Conservation (phyloP, 92 coral and sea anemone genomes). For the Porites lobata region DNA sequence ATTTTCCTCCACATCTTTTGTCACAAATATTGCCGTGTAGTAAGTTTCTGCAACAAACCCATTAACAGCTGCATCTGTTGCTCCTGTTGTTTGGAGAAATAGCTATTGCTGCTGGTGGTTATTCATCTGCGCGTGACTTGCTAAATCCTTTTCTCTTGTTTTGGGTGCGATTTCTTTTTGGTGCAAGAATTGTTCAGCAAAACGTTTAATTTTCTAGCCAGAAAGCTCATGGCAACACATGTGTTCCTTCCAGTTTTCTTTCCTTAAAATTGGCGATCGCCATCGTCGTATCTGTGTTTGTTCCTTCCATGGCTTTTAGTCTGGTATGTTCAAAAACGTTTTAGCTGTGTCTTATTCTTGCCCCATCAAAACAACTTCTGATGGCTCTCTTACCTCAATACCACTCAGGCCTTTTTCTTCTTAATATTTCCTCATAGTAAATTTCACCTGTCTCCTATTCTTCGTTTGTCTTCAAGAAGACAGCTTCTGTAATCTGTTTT, state of each 20-base stretch:
- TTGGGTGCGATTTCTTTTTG: constrained; percentile 49
- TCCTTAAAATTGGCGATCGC: constrained; percentile 17
- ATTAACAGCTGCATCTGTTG: constrained; percentile 41
- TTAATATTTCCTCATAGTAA: constrained; percentile 39
- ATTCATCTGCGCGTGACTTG: constrained; percentile 36
- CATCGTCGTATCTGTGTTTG: constrained; percentile 36
- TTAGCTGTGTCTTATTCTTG: constrained; percentile 26
- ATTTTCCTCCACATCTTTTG: too few species aligned
- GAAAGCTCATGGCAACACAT: constrained; percentile 43
- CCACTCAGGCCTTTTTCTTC: constrained; percentile 56
- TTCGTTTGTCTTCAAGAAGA: constrained; percentile 51
- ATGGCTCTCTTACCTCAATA: constrained; percentile 53
- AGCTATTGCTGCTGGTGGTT: constrained; percentile 46
- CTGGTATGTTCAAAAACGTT: constrained; percentile 50
- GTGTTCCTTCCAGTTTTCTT: constrained; percentile 50
- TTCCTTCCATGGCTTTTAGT: constrained; percentile 55
- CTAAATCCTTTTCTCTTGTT: constrained; percentile 41
- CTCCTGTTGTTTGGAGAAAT: constrained; percentile 46
- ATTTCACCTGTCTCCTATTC: constrained; percentile 53
- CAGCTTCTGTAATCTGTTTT: constrained; percentile 54
- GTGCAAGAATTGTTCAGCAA: constrained; percentile 15
- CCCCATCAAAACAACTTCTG: constrained; percentile 44
- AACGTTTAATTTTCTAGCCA: constrained; percentile 30
- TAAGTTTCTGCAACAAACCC: constrained; percentile 37
- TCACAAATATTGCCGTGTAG: constrained; percentile 10